These are phyloP conservation scores for Cosmorhoe ocellata DNA, from an alignment of 2,888 invertebrate genomes.

Conservation along the genomic window DNA sequence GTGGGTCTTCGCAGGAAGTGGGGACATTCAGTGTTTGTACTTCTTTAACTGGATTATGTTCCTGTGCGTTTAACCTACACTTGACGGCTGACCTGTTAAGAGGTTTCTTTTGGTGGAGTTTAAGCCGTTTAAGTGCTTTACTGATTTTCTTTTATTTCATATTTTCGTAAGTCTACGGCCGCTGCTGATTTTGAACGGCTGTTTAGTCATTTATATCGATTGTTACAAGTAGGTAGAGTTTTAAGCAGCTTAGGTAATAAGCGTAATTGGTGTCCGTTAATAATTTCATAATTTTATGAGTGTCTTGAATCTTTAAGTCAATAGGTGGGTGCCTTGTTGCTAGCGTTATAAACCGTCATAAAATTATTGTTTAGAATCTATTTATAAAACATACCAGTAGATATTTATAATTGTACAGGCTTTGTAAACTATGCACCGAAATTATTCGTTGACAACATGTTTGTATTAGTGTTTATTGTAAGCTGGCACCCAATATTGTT, in stretches of 20 bases:
- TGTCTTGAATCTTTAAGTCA: no score
- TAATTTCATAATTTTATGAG: no score
- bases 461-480: slow-evolving; percentile 33
- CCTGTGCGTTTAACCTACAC: slow-evolving; percentile 73
- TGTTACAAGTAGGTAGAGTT: no score
- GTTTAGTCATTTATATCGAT: no score
- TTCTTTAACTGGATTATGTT: slow-evolving; percentile 78
- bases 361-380: no score
- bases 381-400: no score
- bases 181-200: neutral
- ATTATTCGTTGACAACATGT: slow-evolving; percentile 10
- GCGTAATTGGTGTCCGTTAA: no score
- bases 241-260: no score
- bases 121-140: slow-evolving; percentile 54
- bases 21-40: slow-evolving; percentile 77
- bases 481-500: slow-evolving; percentile 31
- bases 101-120: slow-evolving; percentile 70
- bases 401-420: neutral
- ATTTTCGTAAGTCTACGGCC: neutral
- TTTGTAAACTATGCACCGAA: neutral
- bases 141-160: slow-evolving; percentile 28
- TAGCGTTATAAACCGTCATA: no score
- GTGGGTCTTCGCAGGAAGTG: slow-evolving; percentile 78
- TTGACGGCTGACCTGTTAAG: slow-evolving; percentile 71
- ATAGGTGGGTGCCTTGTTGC: no score